phyloP scores from a whole-genome alignment of 2,797 vertebrate genomes.

The Luscinia megarhynchos region DNA sequence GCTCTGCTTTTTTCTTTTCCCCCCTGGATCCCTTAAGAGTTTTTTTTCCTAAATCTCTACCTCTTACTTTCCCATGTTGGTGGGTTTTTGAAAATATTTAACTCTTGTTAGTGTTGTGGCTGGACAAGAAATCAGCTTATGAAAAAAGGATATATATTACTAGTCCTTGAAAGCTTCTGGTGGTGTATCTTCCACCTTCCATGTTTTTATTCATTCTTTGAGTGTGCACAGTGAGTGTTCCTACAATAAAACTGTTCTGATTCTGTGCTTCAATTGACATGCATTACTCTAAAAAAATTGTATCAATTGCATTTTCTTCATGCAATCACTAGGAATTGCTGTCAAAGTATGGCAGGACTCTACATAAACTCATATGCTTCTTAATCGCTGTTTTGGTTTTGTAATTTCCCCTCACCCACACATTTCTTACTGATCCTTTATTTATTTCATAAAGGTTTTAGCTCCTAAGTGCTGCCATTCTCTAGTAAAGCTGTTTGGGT shows the following conservation, averaged over 20 bases:
- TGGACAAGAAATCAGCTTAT: not conserved
- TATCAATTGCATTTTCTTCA: slow-evolving; percentile 40
- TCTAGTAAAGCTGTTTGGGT: not conserved
- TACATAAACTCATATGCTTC: slow-evolving; percentile 65
- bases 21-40: not conserved
- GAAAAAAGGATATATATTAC: not conserved
- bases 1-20: not conserved
- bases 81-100: slow-evolving; percentile 51
- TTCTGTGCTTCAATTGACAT: slow-evolving; percentile 7
- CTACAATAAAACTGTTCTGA: slow-evolving; percentile 35
- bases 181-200: slow-evolving; percentile 32
- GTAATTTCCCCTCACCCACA: not conserved
- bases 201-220: slow-evolving; percentile 4
- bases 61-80: slow-evolving; percentile 50
- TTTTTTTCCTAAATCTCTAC: slow-evolving; percentile 40
- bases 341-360: slow-evolving; percentile 53
- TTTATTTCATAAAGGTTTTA: slow-evolving; percentile 1
- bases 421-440: not conserved
- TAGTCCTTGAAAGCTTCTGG: not conserved
- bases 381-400: slow-evolving; percentile 7
- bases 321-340: slow-evolving; percentile 51
- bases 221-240: slow-evolving; percentile 20
- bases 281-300: not conserved
- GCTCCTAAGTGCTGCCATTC: not conserved
- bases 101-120: not conserved